Conservation (phyloP, 2,888 invertebrate species). For the Morpho deidamia region DNA sequence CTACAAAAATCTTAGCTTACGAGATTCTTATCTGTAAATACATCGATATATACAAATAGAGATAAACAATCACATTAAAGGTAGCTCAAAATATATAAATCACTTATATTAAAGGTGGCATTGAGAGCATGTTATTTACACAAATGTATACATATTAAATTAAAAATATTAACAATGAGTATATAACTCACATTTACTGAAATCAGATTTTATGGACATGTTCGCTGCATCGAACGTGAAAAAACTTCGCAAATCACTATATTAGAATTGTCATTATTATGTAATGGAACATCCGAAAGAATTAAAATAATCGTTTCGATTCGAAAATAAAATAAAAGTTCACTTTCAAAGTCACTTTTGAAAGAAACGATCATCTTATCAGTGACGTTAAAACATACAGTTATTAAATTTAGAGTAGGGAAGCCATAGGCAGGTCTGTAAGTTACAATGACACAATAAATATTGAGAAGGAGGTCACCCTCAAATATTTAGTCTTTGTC, state of each 20-base stretch:
- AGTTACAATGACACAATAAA: too few relatives aligned
- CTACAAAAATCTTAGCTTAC: conserved; percentile 31
- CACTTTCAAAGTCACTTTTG: background rate
- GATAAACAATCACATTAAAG: conserved; percentile 35
- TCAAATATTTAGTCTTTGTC: too few relatives aligned
- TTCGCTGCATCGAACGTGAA: background rate
- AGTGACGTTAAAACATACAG: background rate
- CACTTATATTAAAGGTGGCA: conserved; percentile 47
- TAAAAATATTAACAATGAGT: conserved; percentile 2
- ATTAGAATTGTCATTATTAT: too few relatives aligned
- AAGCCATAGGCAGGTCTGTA: too few relatives aligned
- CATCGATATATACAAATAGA: conserved; percentile 41
- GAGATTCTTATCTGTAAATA: conserved; percentile 49
- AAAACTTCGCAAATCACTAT: too few relatives aligned
- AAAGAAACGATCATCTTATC: background rate
- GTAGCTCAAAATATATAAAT: conserved; percentile 26
- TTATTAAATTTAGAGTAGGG: too few relatives aligned
- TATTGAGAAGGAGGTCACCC: too few relatives aligned
- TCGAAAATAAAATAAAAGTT: background rate
- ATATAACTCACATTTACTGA: background rate
- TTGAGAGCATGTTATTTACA: conserved; percentile 38
- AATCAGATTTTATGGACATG: background rate
- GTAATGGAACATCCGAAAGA: too few relatives aligned
- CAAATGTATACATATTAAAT: conserved; percentile 24
- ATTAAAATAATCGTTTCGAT: too few relatives aligned